Conservation (phyloP, 92 coral and sea anemone species). For the Pocillopora meandrina region DNA sequence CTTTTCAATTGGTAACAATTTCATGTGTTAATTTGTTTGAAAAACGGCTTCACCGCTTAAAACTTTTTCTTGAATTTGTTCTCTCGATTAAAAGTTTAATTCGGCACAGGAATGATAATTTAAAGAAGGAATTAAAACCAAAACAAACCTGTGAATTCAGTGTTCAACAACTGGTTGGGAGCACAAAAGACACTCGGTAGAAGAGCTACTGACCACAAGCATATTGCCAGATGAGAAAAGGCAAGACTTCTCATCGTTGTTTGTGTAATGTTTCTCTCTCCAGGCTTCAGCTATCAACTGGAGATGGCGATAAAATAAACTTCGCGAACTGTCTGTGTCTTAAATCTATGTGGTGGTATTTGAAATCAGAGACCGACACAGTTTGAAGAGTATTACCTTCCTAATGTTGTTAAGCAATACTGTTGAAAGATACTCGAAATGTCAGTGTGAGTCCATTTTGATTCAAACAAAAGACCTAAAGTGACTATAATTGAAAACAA, state of each 20-base stretch:
- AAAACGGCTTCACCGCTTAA: background rate
- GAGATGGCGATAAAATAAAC: background rate
- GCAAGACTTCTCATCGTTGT: background rate
- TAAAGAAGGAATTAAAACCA: background rate
- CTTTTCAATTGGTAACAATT: no score
- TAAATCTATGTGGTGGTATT: constrained; percentile 2
- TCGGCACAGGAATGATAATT: background rate
- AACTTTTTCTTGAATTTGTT: background rate
- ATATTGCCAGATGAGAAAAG: background rate
- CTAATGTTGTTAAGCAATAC: background rate
- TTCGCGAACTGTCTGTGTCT: background rate
- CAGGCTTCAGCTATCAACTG: background rate
- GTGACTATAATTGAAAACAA: background rate
- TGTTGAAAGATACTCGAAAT: background rate
- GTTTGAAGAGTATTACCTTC: background rate
- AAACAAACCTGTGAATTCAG: background rate
- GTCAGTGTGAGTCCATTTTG: background rate
- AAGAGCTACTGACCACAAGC: background rate
- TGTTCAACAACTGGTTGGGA: background rate
- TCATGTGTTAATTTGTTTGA: no score
- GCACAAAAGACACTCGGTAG: constrained; percentile 6
- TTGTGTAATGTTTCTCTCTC: background rate
- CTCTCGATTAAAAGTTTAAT: no score
- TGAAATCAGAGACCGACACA: constrained; percentile 14
- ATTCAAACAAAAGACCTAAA: background rate